Evolutionary conservation across 1,140 invertebrate genomes (phyloP).

Genomic region (Luehdorfia chinensis): DNA sequence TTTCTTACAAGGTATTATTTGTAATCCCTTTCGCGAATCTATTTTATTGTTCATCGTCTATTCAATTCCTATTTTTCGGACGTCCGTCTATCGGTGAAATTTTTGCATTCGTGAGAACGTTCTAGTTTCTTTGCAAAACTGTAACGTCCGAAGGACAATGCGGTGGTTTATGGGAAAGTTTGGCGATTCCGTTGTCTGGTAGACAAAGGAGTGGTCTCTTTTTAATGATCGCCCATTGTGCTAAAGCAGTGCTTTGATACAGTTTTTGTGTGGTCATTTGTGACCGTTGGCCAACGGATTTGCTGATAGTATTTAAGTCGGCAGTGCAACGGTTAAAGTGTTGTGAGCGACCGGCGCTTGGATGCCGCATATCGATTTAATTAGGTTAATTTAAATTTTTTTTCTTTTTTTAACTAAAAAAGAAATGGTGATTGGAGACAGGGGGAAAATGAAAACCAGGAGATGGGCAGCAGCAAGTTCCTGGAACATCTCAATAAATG

Average conservation of each 20-base stretch:
- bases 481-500: too few relatives aligned
- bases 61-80: slow-evolving; percentile 41
- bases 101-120: slow-evolving; percentile 69
- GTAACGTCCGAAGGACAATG: slow-evolving; percentile 60
- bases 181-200: slow-evolving; percentile 37
- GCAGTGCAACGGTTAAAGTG: slow-evolving; percentile 32
- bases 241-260: slow-evolving; percentile 50
- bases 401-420: too few relatives aligned
- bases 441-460: too few relatives aligned
- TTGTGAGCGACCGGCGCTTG: slow-evolving; percentile 1
- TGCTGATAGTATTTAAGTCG: slow-evolving; percentile 60
- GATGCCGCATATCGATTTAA: neutral
- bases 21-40: slow-evolving; percentile 75
- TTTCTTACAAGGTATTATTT: slow-evolving; percentile 73
- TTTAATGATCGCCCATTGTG: slow-evolving; percentile 72
- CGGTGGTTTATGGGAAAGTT: slow-evolving; percentile 60
- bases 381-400: too few relatives aligned
- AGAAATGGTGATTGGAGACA: too few relatives aligned
- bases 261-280: slow-evolving; percentile 52
- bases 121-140: slow-evolving; percentile 74
- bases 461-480: too few relatives aligned
- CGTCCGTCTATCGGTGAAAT: slow-evolving; percentile 58
- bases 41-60: slow-evolving; percentile 59
- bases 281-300: slow-evolving; percentile 71
- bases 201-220: slow-evolving; percentile 70